These are phyloP conservation scores for Chironomus tepperi DNA, from an alignment of 1,140 invertebrate species.

Conservation along the genomic window DNA sequence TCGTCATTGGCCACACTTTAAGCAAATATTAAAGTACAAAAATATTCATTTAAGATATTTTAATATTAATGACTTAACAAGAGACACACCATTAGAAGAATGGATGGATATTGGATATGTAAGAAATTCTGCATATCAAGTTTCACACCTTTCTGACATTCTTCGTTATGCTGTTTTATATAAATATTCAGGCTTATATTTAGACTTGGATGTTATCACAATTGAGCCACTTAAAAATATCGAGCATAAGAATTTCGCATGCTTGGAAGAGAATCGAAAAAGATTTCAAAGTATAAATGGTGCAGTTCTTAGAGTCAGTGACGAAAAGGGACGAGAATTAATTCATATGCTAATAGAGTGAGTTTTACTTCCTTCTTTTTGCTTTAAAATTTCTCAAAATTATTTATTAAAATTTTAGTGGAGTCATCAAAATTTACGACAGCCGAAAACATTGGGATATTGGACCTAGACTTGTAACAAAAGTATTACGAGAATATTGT, in stretches of 20 bases:
- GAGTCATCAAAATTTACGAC: background rate
- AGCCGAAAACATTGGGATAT: background rate
- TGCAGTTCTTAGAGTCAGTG: too few relatives aligned
- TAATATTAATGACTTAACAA: background rate
- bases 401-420: background rate
- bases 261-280: too few relatives aligned
- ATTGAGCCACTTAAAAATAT: too few relatives aligned
- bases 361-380: too few relatives aligned
- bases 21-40: background rate
- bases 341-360: too few relatives aligned
- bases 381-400: too few relatives aligned
- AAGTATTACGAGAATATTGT: background rate
- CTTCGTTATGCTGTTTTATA: constrained; percentile 17
- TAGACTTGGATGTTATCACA: constrained; percentile 24
- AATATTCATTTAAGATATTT: constrained; percentile 10
- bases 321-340: too few relatives aligned
- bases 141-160: background rate
- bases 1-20: background rate
- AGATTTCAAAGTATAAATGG: too few relatives aligned
- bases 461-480: background rate
- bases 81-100: background rate
- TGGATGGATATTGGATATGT: background rate
- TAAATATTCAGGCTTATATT: constrained; percentile 25
- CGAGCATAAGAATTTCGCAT: too few relatives aligned
- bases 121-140: background rate